Evolutionary conservation across 2,888 invertebrate genomes (phyloP), one percentile per base, ranked within the genome.

Genomic region (Pyrochroa serraticornis): DNA sequence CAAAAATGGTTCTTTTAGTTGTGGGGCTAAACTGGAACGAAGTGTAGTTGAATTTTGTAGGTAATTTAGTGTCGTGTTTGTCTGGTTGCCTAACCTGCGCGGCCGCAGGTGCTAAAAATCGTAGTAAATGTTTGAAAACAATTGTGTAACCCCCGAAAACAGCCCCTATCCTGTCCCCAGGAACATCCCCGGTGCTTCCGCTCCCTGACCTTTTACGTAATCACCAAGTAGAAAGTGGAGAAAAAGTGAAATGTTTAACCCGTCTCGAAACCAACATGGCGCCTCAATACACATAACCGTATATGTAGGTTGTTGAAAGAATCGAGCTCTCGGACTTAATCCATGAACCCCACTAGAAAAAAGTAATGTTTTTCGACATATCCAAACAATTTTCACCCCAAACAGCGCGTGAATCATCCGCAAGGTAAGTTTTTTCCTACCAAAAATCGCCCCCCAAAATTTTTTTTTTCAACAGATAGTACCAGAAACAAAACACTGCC

Each of bases 301-400:
- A 59, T 60, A 51, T 58, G 42, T 56, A 48, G 38, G 45, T 60
- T 62, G 51, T 46, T 50, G 41, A 63, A 65, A 56, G 68, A 65
- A 58, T 60, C 63, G 60, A 62, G 60, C 58, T 62, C 49, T 60
- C 51, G 54, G 50, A 49, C 51, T 52, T 61, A 50, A 53, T 60
- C 54, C 46, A 66, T 69, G 67, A 67, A 60, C 38, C 62, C 56
- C 51, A 58, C 54, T 45, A 56, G 64, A 64, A 61, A 60, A 62
- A 65, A 71, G 74, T 73, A 65, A 74, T 74, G 74, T 62, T 65
- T 67, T 62, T 65, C 53, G 58, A 63, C 63, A 64, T 58, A 60
- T 63, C 60, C 46, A 58, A 59, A 45, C 13, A 10, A 6, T 12
- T 34, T 39, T 22, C 44, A 14, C 50, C 42, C n/a, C 37, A 34